Evolutionary conservation across 2,888 invertebrate species (phyloP).

Genomic region (Diarsia mendica): DNA sequence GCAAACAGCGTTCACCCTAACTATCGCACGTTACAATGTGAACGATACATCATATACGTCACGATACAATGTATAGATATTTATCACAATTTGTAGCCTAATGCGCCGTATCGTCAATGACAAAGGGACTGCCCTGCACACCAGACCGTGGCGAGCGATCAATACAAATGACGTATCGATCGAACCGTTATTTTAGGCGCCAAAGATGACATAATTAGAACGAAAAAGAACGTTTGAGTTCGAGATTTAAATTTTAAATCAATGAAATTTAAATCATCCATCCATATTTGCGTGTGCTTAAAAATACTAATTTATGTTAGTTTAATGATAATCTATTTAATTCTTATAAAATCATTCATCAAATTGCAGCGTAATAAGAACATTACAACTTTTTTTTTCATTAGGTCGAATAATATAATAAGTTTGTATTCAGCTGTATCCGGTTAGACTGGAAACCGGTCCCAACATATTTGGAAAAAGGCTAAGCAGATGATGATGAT

Average conservation of each 20-base stretch:
- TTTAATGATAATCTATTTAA: too few species aligned
- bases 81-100: conserved; percentile 81
- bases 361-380: background rate
- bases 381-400: background rate
- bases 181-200: conserved; percentile 62
- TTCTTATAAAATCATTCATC: too few species aligned
- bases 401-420: background rate
- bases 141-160: conserved; percentile 69
- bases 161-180: conserved; percentile 66
- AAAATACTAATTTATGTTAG: too few species aligned
- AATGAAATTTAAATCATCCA: background rate
- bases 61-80: conserved; percentile 70
- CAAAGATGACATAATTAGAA: conserved; percentile 48
- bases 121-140: conserved; percentile 74
- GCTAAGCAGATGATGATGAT: too few species aligned
- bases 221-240: background rate
- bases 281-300: background rate
- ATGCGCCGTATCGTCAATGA: conserved; percentile 76
- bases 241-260: background rate
- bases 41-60: conserved; percentile 68
- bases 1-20: conserved; percentile 63
- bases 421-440: too few species aligned
- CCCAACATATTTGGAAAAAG: too few species aligned
- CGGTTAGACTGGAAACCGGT: too few species aligned
- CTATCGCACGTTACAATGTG: conserved; percentile 62